Conservation (phyloP, 2,797 vertebrate genomes). For the Spatula versicolor region DNA sequence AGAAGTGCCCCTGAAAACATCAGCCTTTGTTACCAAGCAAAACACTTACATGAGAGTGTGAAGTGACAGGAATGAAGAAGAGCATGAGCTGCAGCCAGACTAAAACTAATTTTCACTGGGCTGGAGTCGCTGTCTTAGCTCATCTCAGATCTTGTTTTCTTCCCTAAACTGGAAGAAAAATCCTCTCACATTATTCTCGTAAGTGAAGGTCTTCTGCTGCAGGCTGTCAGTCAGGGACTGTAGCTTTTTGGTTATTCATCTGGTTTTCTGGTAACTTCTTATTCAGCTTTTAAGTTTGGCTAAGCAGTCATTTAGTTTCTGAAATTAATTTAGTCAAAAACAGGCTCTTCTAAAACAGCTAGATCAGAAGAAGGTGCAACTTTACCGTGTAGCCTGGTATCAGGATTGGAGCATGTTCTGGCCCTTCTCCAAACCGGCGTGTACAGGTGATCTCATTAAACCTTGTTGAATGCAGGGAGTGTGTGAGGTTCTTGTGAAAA, state of each 20-base stretch:
- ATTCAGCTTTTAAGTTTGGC: neutral
- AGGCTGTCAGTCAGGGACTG: neutral
- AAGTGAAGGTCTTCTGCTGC: neutral
- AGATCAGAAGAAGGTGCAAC: neutral
- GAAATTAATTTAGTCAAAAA: constrained; percentile 8
- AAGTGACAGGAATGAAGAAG: constrained; percentile 41
- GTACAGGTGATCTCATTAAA: neutral
- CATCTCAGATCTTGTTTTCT: neutral
- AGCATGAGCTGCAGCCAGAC: neutral
- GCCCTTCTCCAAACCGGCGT: neutral
- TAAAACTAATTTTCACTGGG: neutral
- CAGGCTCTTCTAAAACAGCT: neutral
- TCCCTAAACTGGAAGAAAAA: constrained; percentile 1
- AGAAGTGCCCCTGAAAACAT: constrained; percentile 39
- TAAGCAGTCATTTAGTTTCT: neutral
- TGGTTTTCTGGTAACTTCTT: neutral
- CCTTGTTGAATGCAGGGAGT: neutral
- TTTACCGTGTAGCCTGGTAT: neutral
- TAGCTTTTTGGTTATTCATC: neutral
- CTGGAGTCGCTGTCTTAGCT: neutral
- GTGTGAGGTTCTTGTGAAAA: neutral
- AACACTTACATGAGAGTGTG: constrained; percentile 6
- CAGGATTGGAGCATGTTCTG: neutral
- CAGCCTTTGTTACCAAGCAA: constrained; percentile 38
- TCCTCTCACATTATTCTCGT: neutral